These are phyloP conservation scores for Diacarnus erythraeanus DNA, from an alignment of 37 sponge, comb jelly and placozoan species.

Conservation along the genomic window DNA sequence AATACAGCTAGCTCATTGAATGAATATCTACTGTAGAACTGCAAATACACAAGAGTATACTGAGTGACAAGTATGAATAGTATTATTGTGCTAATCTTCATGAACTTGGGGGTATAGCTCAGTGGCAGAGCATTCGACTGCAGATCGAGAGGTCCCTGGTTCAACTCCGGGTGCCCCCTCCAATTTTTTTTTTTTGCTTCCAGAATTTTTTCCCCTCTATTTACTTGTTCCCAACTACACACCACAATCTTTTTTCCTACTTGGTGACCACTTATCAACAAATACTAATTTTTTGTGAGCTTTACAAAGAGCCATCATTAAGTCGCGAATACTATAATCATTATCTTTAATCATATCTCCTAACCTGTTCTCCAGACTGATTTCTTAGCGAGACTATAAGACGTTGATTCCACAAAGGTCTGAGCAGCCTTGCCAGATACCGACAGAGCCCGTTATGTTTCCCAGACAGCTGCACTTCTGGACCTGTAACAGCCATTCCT, in stretches of 20 bases:
- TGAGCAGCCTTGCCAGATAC: conserved; percentile 81
- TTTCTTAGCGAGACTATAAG: conserved; percentile 19
- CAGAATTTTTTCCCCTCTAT: not conserved
- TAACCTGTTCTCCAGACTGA: conserved; percentile 31
- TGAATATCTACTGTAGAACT: conserved; percentile 45
- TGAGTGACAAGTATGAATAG: too few relatives aligned
- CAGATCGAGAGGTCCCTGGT: conserved; percentile 99
- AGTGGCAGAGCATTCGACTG: conserved; percentile 99
- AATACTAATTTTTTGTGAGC: not conserved
- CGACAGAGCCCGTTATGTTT: conserved; percentile 85
- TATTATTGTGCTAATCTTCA: too few relatives aligned
- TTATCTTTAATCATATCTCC: too few relatives aligned
- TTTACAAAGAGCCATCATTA: too few relatives aligned
- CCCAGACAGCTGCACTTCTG: conserved; percentile 84
- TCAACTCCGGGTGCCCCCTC: conserved; percentile 97
- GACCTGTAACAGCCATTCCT: conserved; percentile 84
- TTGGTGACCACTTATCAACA: not conserved
- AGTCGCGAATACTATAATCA: too few relatives aligned
- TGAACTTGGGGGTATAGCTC: conserved; percentile 96
- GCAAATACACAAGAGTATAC: not conserved
- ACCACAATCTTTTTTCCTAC: not conserved
- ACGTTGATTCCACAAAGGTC: conserved; percentile 67
- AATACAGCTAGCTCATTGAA: conserved; percentile 62
- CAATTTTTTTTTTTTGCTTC: conserved; percentile 50
- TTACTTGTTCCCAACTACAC: not conserved